These are phyloP conservation scores for Mormyrus proboscirostris DNA, from an alignment of 2,797 vertebrate genomes.

Conservation along the genomic window DNA sequence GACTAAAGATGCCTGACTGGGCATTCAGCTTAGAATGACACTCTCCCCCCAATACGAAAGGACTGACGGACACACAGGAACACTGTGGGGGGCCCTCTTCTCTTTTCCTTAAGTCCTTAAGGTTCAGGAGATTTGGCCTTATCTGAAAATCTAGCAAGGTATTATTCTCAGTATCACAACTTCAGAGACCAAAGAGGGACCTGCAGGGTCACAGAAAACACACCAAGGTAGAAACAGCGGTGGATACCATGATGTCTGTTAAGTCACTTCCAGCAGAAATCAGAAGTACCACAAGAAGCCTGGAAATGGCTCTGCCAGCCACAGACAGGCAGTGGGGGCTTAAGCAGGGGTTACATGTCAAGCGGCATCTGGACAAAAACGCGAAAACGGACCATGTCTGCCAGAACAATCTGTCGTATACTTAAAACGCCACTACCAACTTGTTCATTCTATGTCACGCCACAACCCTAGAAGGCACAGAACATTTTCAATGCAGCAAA, in stretches of 20 bases:
- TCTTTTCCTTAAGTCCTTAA: not conserved
- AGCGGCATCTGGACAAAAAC: not conserved
- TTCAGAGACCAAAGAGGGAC: not conserved
- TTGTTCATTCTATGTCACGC: not conserved
- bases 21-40: not conserved
- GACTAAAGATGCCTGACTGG: not conserved
- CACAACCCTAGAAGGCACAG: not conserved
- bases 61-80: not conserved
- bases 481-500: not conserved
- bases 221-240: not conserved
- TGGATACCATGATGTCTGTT: not conserved
- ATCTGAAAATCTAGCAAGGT: not conserved
- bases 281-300: not conserved
- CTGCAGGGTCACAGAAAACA: not conserved
- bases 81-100: not conserved
- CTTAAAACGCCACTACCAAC: not conserved
- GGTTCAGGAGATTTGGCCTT: not conserved
- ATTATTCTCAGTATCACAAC: not conserved
- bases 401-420: not conserved
- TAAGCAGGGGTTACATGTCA: not conserved
- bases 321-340: not conserved
- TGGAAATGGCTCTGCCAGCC: not conserved
- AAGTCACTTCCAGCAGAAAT: not conserved
- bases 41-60: not conserved
- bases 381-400: not conserved